phyloP scores from a whole-genome alignment of 2,113 vertebrate genomes.

The Ancistrus triradiatus region DNA sequence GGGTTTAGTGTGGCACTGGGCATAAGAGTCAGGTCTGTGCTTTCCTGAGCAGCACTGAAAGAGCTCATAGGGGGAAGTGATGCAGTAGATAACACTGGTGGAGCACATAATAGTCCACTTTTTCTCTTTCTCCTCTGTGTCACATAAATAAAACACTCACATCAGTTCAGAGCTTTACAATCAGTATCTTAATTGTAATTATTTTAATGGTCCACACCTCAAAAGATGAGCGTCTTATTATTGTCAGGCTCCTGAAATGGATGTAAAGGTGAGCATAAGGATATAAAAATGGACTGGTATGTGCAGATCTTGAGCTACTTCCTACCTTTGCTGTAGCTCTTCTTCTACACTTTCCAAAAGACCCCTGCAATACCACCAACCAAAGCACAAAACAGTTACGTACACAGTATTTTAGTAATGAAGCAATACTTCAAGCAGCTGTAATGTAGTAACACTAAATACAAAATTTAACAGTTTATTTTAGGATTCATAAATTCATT shows the following conservation, averaged over 20 bases:
- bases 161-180: neutral
- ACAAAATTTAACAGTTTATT: too few species aligned
- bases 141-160: slow-evolving; percentile 2
- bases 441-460: too few species aligned
- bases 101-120: slow-evolving; percentile 53
- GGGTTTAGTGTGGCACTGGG: slow-evolving; percentile 62
- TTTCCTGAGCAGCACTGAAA: slow-evolving; percentile 43
- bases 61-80: slow-evolving; percentile 63
- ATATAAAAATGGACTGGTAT: slow-evolving; percentile 5
- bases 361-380: slow-evolving; percentile 71
- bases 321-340: slow-evolving; percentile 73
- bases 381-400: neutral
- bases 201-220: slow-evolving; percentile 55
- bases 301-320: slow-evolving; percentile 4
- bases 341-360: slow-evolving; percentile 82
- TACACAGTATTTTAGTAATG: neutral
- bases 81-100: slow-evolving; percentile 47
- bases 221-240: slow-evolving; percentile 59
- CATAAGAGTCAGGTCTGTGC: slow-evolving; percentile 47
- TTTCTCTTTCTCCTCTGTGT: slow-evolving; percentile 55
- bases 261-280: neutral
- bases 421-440: too few species aligned
- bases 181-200: too few species aligned
- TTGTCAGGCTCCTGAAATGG: slow-evolving; percentile 68
- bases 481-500: too few species aligned